phyloP scores from a whole-genome alignment of 1,140 invertebrate species.

The Idris sp. region DNA sequence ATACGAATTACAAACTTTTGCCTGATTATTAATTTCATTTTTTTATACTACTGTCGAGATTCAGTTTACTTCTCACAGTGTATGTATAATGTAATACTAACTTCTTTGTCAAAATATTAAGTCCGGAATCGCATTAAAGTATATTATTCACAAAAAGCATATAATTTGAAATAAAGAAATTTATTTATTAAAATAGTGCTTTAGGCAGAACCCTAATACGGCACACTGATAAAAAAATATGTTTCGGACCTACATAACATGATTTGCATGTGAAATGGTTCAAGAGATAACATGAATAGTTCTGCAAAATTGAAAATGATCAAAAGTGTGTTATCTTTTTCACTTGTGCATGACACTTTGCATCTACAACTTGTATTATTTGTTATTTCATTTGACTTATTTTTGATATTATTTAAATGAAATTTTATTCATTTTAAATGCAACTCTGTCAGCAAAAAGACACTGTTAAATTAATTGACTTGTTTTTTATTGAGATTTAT shows the following conservation, averaged over 20 bases:
- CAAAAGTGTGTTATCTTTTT: conserved; percentile 17
- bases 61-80: not conserved
- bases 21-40: too few relatives aligned
- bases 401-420: not conserved
- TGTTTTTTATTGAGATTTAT: too few relatives aligned
- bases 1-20: not conserved
- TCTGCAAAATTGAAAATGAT: conserved; percentile 11
- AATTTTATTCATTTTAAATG: conserved; percentile 4
- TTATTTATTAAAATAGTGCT: conserved; percentile 32
- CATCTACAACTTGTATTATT: not conserved
- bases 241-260: conserved; percentile 2
- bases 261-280: conserved; percentile 43
- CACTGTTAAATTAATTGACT: too few relatives aligned
- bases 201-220: conserved; percentile 19
- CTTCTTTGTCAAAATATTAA: not conserved
- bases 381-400: conserved; percentile 1
- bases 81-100: conserved; percentile 2
- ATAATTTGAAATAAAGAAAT: conserved; percentile 32
- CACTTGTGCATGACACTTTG: conserved; percentile 26
- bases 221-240: conserved; percentile 9
- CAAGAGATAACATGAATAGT: conserved; percentile 7
- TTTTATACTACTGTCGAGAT: conserved; percentile 3
- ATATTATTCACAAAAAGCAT: conserved; percentile 32
- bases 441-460: too few relatives aligned
- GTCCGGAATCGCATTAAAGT: conserved; percentile 33